Evolutionary conservation across 2,797 vertebrate species (phyloP).

Genomic region (Parauchenoglanis ngamensis): DNA sequence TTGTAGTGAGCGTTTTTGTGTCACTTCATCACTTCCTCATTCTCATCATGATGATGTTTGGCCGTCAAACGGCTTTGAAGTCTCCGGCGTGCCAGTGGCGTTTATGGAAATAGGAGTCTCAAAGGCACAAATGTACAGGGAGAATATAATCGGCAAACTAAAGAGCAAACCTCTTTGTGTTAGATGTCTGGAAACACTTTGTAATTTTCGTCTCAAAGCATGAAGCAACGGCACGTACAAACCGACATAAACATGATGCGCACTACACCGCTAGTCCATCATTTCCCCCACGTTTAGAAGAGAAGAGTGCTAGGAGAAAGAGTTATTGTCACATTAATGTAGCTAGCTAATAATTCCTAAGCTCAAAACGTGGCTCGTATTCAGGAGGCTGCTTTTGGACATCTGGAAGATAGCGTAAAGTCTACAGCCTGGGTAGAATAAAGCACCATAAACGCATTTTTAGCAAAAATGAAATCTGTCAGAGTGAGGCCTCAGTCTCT

Average conservation of each 20-base stretch:
- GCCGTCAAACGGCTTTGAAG: conserved; percentile 64
- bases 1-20: conserved; percentile 12
- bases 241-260: neutral
- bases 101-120: conserved; percentile 72
- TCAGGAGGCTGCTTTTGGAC: neutral
- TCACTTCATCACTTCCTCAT: neutral
- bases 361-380: neutral
- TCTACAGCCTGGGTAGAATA: neutral
- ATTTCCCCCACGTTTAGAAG: no score
- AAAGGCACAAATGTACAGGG: conserved; percentile 65
- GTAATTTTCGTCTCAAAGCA: neutral
- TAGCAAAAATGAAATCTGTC: neutral
- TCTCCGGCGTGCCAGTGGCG: conserved; percentile 56
- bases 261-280: neutral
- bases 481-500: neutral
- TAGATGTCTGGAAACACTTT: conserved; percentile 2
- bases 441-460: neutral
- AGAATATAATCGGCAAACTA: conserved; percentile 51
- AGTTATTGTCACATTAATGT: neutral
- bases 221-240: neutral
- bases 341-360: neutral
- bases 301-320: neutral
- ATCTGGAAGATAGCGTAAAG: neutral
- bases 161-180: neutral
- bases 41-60: conserved; percentile 40